Conservation (phyloP, 2,888 invertebrate genomes). For the Yponomeuta cagnagella region DNA sequence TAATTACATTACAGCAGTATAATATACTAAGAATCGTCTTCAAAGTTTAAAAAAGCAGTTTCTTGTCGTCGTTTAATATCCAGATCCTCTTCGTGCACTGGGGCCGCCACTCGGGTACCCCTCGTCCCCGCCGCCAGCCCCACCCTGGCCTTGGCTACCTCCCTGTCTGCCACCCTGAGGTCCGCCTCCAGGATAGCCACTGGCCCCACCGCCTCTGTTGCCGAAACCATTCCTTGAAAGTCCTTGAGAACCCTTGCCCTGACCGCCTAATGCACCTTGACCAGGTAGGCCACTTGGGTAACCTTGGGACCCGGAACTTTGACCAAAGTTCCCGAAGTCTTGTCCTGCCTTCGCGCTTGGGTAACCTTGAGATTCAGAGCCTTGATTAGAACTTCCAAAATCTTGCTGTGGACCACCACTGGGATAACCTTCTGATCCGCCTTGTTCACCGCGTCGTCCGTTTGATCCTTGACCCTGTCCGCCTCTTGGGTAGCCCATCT, state of each 20-base stretch:
- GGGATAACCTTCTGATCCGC: conserved; percentile 28
- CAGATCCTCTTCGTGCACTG: conserved; percentile 57
- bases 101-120: conserved; percentile 65
- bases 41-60: background rate
- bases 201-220: conserved; percentile 27
- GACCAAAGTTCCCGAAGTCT: conserved; percentile 15
- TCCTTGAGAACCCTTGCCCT: background rate
- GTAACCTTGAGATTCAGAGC: conserved; percentile 21
- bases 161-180: conserved; percentile 14
- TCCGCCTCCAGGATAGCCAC: conserved; percentile 26
- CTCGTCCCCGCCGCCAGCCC: conserved; percentile 32
- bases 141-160: conserved; percentile 19
- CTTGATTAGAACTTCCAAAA: background rate
- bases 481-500: conserved; percentile 28
- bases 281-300: conserved; percentile 17
- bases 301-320: background rate
- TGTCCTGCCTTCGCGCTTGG: conserved; percentile 24
- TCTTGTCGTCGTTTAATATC: conserved; percentile 37
- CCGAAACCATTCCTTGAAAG: background rate
- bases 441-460: conserved; percentile 26
- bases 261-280: conserved; percentile 21
- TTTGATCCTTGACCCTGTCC: conserved; percentile 27
- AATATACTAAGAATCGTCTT: background rate
- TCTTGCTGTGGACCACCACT: conserved; percentile 20
- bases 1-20: background rate